phyloP scores from a whole-genome alignment of 2,888 invertebrate species.

The Drosophila quinaria region DNA sequence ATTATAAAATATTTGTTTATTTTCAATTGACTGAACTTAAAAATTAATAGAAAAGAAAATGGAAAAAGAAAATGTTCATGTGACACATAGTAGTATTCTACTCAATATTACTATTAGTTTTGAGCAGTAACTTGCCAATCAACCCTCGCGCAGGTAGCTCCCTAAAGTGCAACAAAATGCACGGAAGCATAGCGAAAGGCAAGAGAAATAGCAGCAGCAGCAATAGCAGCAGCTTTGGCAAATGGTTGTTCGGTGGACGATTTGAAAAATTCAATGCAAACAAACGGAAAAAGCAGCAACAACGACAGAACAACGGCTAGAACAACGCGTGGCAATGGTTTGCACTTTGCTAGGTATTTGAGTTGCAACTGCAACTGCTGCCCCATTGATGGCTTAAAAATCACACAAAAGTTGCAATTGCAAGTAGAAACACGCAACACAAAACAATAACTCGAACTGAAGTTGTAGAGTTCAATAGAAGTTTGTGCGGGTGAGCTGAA shows the following conservation, averaged over 20 bases:
- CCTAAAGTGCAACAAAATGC: constrained; percentile 72
- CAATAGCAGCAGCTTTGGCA: constrained; percentile 64
- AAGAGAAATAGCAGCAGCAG: constrained; percentile 28
- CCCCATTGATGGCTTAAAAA: constrained; percentile 59
- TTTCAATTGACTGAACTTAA: no score
- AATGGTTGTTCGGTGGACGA: constrained; percentile 65
- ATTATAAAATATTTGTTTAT: no score
- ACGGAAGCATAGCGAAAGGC: constrained; percentile 54
- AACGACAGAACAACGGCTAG: constrained; percentile 33
- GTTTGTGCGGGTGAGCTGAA: neutral
- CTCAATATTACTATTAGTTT: neutral
- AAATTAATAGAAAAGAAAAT: no score
- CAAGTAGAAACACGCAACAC: constrained; percentile 37
- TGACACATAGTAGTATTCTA: no score
- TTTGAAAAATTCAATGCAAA: constrained; percentile 74
- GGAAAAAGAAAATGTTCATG: no score
- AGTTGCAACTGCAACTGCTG: constrained; percentile 21
- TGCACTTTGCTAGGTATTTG: constrained; percentile 39
- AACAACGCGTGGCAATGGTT: constrained; percentile 31
- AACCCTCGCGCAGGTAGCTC: constrained; percentile 45
- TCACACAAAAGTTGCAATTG: constrained; percentile 60
- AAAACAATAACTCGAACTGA: constrained; percentile 44
- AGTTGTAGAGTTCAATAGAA: constrained; percentile 41
- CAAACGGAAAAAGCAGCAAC: constrained; percentile 46
- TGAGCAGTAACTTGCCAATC: constrained; percentile 8